Evolutionary conservation across 2,113 vertebrate genomes (phyloP).

Genomic region (Athene noctua): DNA sequence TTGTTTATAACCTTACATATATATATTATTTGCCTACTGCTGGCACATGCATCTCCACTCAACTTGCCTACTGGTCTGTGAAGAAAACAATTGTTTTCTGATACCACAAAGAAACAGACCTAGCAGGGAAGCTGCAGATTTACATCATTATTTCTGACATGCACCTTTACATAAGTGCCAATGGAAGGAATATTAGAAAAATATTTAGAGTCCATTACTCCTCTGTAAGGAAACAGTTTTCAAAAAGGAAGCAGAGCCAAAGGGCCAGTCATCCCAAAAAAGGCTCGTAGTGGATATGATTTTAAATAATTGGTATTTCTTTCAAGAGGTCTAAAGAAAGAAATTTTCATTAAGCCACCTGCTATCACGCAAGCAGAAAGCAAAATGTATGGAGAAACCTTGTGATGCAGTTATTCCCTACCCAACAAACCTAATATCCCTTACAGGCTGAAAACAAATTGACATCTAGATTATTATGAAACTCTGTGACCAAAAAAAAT

Average conservation of each 20-base stretch:
- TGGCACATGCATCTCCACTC: neutral
- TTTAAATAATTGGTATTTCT: neutral
- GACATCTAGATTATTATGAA: neutral
- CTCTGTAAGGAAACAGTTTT: neutral
- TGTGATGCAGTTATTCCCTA: rapidly evolving
- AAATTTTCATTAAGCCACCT: neutral
- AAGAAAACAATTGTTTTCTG: neutral
- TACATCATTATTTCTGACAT: neutral
- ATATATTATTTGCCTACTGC: neutral
- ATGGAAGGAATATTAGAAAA: neutral
- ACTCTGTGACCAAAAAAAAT: neutral
- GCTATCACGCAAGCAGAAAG: neutral
- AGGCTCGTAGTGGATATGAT: neutral
- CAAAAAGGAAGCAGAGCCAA: neutral
- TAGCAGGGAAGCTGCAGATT: neutral
- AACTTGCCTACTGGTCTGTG: neutral
- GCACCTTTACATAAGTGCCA: neutral
- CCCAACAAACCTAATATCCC: neutral
- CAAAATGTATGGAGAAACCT: neutral
- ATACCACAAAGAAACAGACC: neutral
- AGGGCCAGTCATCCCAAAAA: neutral
- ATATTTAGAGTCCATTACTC: neutral
- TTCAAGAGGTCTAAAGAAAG: neutral
- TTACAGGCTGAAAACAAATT: neutral
- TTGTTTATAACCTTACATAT: neutral